These are phyloP conservation scores for Poecilia wingei DNA, from an alignment of 2,797 vertebrate species.

Conservation along the genomic window DNA sequence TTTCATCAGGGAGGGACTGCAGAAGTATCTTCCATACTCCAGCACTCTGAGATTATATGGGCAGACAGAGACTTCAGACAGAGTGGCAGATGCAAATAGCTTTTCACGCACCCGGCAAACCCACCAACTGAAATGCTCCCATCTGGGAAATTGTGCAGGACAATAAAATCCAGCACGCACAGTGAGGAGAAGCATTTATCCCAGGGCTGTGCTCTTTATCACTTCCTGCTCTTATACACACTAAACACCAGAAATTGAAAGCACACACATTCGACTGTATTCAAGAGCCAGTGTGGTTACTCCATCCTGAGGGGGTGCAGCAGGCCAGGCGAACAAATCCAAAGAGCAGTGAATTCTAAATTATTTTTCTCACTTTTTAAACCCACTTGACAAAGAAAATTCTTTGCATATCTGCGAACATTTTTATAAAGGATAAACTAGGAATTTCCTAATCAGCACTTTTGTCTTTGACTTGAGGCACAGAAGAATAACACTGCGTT, in stretches of 20 bases:
- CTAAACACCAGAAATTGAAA: conserved; percentile 4
- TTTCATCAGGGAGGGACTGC: background rate
- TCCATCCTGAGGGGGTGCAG: background rate
- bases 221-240: conserved; percentile 3
- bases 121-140: background rate
- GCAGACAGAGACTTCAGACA: conserved; percentile 5
- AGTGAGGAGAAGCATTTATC: conserved; percentile 14
- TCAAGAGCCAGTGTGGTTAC: background rate
- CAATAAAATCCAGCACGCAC: conserved; percentile 9
- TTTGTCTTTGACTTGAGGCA: background rate
- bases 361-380: background rate
- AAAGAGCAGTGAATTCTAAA: background rate
- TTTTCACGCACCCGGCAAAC: background rate
- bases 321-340: background rate
- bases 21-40: background rate
- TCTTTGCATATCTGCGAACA: background rate
- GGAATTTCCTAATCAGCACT: background rate
- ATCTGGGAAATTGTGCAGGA: conserved; percentile 10
- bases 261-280: conserved; percentile 5
- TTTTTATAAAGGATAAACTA: background rate
- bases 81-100: conserved; percentile 4
- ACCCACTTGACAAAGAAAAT: background rate
- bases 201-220: background rate
- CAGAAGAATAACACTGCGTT: background rate
- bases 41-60: background rate